Percentiles rank a stretch among this genome's conserved stretches.
These are phyloP conservation scores for Hyla sarda DNA, from an alignment of 2,113 vertebrate species.

Conservation along the genomic window DNA sequence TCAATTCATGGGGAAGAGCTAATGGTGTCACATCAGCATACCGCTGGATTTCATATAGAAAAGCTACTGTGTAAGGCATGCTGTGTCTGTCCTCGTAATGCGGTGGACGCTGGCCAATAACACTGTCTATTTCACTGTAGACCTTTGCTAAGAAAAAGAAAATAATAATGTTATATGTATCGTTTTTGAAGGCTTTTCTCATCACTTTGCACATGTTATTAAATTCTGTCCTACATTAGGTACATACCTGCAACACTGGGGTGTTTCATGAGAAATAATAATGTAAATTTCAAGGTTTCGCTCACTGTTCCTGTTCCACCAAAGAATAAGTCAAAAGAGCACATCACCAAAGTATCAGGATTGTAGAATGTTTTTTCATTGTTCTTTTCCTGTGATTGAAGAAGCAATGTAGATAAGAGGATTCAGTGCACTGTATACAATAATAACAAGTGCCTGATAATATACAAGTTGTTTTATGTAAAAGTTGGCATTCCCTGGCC, in stretches of 20 bases:
- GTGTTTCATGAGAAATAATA: background rate
- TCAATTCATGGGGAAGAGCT: background rate
- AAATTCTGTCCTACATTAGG: background rate
- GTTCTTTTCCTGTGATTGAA: background rate
- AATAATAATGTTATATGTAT: background rate
- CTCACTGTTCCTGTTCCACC: background rate
- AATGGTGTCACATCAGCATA: background rate
- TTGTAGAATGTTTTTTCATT: background rate
- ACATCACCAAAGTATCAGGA: background rate
- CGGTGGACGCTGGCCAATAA: background rate
- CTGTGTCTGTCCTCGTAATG: conserved; percentile 6
- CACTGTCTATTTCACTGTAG: conserved; percentile 24
- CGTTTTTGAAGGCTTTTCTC: background rate
- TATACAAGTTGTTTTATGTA: too few relatives aligned
- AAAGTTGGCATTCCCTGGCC: too few relatives aligned
- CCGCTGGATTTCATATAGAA: conserved; percentile 12
- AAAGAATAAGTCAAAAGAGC: background rate
- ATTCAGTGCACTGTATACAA: background rate
- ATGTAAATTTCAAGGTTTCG: background rate
- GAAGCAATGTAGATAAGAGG: background rate
- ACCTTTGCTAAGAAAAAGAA: conserved; percentile 7
- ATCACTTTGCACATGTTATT: background rate
- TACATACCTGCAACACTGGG: background rate
- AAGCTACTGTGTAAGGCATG: conserved; percentile 38
- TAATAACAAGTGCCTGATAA: too few relatives aligned